Percentiles rank a stretch among this genome's conserved stretches.
Conservation (phyloP, 2,113 vertebrate species). For the Leiothrix lutea region DNA sequence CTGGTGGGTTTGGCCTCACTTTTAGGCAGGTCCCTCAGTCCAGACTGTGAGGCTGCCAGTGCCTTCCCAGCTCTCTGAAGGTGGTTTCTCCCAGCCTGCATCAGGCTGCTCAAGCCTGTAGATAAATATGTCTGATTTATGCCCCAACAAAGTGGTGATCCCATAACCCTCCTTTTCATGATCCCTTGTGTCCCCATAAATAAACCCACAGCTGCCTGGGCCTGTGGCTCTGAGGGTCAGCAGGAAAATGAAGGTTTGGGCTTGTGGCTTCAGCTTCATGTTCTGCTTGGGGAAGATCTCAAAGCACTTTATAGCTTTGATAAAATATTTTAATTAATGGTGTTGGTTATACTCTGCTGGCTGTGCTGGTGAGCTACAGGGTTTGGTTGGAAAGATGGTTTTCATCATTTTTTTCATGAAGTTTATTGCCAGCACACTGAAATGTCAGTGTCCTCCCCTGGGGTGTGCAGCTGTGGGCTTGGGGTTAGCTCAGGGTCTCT, state of each 20-base stretch:
- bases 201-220: neutral
- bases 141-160: neutral
- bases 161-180: neutral
- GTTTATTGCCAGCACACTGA: neutral
- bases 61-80: neutral
- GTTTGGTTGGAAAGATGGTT: neutral
- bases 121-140: neutral
- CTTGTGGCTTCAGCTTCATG: accelerated
- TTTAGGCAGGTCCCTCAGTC: neutral
- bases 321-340: neutral
- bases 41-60: neutral
- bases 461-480: neutral
- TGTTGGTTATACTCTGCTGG: neutral
- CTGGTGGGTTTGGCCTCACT: neutral
- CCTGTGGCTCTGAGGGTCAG: neutral
- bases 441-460: neutral
- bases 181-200: neutral
- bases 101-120: too few relatives aligned
- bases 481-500: neutral
- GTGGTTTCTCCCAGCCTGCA: neutral
- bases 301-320: neutral
- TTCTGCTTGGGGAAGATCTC: neutral
- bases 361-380: neutral
- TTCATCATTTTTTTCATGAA: neutral
- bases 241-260: neutral